Conservation (phyloP, 1,140 invertebrate species). For the Hyles vespertilio region DNA sequence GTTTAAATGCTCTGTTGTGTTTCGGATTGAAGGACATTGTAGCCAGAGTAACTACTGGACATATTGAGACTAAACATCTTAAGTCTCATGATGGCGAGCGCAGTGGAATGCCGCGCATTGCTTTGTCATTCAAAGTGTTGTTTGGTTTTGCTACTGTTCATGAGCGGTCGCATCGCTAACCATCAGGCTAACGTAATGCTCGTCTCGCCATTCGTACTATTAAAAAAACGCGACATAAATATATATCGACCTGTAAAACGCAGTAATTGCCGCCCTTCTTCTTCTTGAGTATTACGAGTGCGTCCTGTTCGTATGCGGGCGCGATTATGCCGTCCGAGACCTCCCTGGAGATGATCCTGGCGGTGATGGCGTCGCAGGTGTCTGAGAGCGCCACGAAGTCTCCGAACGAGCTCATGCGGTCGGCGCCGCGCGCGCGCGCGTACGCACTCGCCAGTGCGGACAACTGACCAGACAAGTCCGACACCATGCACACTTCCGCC, state of each 20-base stretch:
- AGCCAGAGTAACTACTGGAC: no score
- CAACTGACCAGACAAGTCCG: constrained; percentile 85
- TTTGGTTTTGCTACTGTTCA: no score
- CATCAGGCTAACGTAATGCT: no score
- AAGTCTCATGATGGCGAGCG: no score
- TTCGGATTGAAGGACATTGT: no score
- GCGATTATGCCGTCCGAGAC: constrained; percentile 99
- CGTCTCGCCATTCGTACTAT: no score
- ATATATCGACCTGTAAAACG: constrained; percentile 81
- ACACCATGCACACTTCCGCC: constrained; percentile 95
- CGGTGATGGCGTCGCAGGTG: constrained; percentile 91
- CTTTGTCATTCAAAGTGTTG: no score
- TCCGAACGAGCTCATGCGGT: constrained; percentile 99
- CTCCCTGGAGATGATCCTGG: constrained; percentile 83
- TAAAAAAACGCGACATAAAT: no score
- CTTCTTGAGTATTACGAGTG: constrained; percentile 92
- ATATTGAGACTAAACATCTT: no score
- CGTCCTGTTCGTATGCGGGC: constrained; percentile 90
- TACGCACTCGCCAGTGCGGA: constrained; percentile 96
- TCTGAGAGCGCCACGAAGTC: constrained; percentile 98
- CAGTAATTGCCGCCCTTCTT: constrained; percentile 98
- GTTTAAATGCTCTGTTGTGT: no score
- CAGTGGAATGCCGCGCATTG: no score
- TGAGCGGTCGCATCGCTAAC: no score
- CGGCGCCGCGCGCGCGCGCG: constrained; percentile 96